phyloP scores from a whole-genome alignment of 2,113 vertebrate genomes.

The Oceanodroma tethys region DNA sequence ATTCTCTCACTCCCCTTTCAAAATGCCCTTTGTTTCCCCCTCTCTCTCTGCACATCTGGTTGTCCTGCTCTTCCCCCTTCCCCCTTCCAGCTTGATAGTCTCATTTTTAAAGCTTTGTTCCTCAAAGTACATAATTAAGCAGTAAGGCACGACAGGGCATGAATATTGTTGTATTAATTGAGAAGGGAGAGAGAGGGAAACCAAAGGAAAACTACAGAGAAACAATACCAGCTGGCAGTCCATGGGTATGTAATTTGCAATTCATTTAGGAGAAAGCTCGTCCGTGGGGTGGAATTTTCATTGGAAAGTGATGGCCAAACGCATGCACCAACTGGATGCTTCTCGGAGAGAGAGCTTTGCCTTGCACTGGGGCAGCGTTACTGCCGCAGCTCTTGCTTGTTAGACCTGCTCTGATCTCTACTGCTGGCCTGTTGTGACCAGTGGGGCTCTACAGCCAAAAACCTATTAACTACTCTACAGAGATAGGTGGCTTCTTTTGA shows the following conservation, averaged over 20 bases:
- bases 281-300: neutral
- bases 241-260: constrained; percentile 26
- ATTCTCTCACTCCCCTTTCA: neutral
- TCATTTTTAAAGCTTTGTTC: constrained; percentile 56
- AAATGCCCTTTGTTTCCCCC: constrained; percentile 16
- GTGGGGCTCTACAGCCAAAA: neutral
- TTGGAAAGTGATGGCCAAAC: neutral
- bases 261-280: neutral
- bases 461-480: neutral
- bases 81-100: constrained; percentile 6
- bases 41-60: constrained; percentile 30
- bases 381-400: neutral
- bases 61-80: neutral
- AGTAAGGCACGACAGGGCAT: constrained; percentile 45
- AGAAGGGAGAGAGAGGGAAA: neutral
- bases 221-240: constrained; percentile 50
- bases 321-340: neutral
- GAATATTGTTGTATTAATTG: constrained; percentile 48
- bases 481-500: neutral
- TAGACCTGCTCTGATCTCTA: neutral
- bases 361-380: neutral
- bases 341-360: neutral
- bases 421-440: neutral
- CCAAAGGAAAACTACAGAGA: neutral
- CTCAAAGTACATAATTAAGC: constrained; percentile 50